Conservation (phyloP, 2,888 invertebrate genomes). For the Sylvicola cinctus region DNA sequence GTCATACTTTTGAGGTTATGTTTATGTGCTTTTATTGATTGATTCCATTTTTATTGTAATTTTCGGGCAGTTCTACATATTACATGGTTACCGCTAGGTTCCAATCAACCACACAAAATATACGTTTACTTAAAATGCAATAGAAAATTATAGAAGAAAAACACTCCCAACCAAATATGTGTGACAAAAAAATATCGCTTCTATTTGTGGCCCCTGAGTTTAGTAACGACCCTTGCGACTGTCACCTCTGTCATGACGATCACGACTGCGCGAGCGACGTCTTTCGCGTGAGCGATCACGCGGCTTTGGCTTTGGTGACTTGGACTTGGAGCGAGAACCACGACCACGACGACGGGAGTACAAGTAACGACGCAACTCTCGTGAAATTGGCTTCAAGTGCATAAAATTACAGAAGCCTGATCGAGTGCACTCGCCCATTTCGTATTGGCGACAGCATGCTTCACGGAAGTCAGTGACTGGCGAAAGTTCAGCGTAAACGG, state of each 20-base stretch:
- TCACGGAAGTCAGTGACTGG: constrained; percentile 99
- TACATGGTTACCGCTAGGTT: too few species aligned
- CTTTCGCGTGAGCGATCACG: constrained; percentile 18
- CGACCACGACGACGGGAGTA: constrained; percentile 47
- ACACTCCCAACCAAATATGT: too few species aligned
- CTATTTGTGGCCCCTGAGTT: too few species aligned
- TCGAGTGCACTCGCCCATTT: constrained; percentile 97
- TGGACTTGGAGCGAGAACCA: constrained; percentile 12
- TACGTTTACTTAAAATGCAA: too few species aligned
- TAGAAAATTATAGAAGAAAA: too few species aligned
- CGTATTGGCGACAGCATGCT: constrained; percentile 98
- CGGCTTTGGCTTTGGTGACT: constrained; percentile 22
- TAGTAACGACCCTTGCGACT: constrained; percentile 16
- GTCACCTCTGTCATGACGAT: constrained; percentile 12
- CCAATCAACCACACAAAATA: too few species aligned
- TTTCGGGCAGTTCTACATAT: too few species aligned
- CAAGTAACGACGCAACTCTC: constrained; percentile 70
- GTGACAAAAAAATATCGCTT: background rate
- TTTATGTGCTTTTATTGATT: too few species aligned
- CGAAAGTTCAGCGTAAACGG: constrained; percentile 94
- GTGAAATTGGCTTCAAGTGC: constrained; percentile 96
- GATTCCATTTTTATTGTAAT: too few species aligned
- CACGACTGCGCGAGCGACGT: constrained; percentile 22
- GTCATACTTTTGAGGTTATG: too few species aligned
- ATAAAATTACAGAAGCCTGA: constrained; percentile 99